These are phyloP conservation scores for Achatina immaculata DNA, from an alignment of 1,140 invertebrate species.

Conservation along the genomic window DNA sequence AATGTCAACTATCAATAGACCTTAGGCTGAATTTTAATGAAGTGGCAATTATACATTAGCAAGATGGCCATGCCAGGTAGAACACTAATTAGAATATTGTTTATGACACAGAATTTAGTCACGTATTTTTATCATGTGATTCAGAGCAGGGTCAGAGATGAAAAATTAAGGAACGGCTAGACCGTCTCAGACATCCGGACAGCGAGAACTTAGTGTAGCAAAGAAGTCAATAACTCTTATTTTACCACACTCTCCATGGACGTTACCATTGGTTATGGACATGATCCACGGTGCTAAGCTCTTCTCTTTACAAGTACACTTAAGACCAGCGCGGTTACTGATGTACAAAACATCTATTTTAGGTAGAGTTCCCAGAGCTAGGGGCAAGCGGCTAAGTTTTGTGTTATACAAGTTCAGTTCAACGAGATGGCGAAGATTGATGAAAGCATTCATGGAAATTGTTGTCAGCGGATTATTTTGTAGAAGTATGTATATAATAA, in stretches of 20 bases:
- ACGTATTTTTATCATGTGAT: too few relatives aligned
- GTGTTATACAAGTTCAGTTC: not conserved
- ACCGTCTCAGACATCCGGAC: too few relatives aligned
- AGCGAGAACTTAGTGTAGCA: not conserved
- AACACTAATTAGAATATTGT: too few relatives aligned
- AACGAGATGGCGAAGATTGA: not conserved
- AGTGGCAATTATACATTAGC: too few relatives aligned
- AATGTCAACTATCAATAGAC: too few relatives aligned
- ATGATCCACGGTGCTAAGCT: not conserved
- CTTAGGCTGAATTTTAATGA: too few relatives aligned
- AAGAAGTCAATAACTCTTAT: not conserved
- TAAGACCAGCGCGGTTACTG: not conserved
- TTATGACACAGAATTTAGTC: too few relatives aligned
- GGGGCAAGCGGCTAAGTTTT: not conserved
- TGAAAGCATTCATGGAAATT: not conserved
- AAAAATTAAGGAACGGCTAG: too few relatives aligned
- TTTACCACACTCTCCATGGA: not conserved
- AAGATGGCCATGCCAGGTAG: too few relatives aligned
- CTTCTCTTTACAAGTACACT: not conserved
- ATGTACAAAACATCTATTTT: not conserved
- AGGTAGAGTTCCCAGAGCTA: not conserved
- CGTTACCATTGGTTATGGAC: not conserved
- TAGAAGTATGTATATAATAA: not conserved
- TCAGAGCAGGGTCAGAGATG: too few relatives aligned
- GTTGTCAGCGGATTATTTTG: not conserved